Evolutionary conservation across 2,888 invertebrate species (phyloP).

Genomic region (Acrocera orbiculus): DNA sequence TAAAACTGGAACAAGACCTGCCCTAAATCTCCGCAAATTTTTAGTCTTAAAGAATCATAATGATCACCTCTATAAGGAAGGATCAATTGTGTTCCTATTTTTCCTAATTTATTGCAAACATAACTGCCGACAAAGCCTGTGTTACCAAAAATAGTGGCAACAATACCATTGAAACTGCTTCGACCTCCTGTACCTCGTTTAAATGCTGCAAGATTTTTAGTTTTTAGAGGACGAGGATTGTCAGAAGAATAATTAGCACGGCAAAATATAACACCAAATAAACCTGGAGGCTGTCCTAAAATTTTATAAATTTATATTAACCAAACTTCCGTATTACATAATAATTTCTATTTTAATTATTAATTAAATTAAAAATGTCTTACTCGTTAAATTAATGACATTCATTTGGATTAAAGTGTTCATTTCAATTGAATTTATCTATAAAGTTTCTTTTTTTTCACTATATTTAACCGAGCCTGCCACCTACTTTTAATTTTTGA

Average conservation of each 20-base stretch:
- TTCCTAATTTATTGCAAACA: conserved; percentile 79
- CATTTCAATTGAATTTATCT: no score
- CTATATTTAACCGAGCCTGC: no score
- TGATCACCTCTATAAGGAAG: conserved; percentile 82
- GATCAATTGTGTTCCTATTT: conserved; percentile 72
- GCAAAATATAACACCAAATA: conserved; percentile 22
- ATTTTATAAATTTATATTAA: no score
- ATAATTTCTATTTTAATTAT: no score
- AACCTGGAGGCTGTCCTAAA: conserved; percentile 22
- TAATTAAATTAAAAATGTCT: no score
- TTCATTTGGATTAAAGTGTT: no score
- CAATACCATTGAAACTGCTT: conserved; percentile 88
- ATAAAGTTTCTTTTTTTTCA: no score
- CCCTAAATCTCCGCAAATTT: conserved; percentile 83
- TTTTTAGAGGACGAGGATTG: conserved; percentile 27
- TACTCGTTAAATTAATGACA: no score
- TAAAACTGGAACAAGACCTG: conserved; percentile 83
- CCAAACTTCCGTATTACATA: no score
- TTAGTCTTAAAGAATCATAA: conserved; percentile 58
- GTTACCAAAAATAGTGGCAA: conserved; percentile 95
- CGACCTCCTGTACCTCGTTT: conserved; percentile 82
- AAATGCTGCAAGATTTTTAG: conserved; percentile 44
- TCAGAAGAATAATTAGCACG: conserved; percentile 23
- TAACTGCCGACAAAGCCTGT: conserved; percentile 78
- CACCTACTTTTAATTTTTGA: no score